Evolutionary conservation across 2,888 invertebrate genomes (phyloP).

Genomic region (Andrena minutula): DNA sequence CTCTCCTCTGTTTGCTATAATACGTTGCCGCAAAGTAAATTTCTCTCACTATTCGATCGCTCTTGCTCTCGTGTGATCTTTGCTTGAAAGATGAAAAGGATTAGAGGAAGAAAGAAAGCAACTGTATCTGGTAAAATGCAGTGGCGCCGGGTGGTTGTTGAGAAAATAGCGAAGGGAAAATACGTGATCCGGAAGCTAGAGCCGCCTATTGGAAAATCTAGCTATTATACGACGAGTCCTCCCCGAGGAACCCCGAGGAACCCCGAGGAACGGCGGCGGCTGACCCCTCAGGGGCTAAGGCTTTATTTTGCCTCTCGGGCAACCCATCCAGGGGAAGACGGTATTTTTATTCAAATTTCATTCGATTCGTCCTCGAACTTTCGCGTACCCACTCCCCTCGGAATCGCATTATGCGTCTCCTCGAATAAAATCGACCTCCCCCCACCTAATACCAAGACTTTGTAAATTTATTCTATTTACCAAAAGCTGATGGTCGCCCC

Average conservation of each 20-base stretch:
- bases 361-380: conserved; percentile 72
- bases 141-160: conserved; percentile 3
- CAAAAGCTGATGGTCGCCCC: conserved; percentile 47
- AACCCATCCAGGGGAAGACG: conserved; percentile 69
- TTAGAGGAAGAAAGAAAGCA: no score
- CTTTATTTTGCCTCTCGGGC: conserved; percentile 73
- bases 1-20: background rate
- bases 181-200: conserved; percentile 76
- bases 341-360: conserved; percentile 80
- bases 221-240: conserved; percentile 65
- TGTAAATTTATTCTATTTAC: conserved; percentile 71
- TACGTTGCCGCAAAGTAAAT: background rate
- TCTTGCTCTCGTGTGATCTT: no score
- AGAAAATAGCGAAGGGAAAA: conserved; percentile 71
- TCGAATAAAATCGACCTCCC: conserved; percentile 61
- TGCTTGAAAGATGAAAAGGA: no score
- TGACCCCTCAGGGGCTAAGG: conserved; percentile 51
- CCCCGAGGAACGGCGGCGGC: conserved; percentile 31
- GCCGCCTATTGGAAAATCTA: conserved; percentile 74
- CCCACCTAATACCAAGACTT: conserved; percentile 64
- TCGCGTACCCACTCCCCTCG: conserved; percentile 51
- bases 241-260: conserved; percentile 7
- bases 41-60: background rate
- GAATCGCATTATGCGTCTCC: conserved; percentile 70
- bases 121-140: background rate